Base-by-base conservation (phyloP, 1,140 invertebrate species). In the Propsilocerus akamusi region DNA sequence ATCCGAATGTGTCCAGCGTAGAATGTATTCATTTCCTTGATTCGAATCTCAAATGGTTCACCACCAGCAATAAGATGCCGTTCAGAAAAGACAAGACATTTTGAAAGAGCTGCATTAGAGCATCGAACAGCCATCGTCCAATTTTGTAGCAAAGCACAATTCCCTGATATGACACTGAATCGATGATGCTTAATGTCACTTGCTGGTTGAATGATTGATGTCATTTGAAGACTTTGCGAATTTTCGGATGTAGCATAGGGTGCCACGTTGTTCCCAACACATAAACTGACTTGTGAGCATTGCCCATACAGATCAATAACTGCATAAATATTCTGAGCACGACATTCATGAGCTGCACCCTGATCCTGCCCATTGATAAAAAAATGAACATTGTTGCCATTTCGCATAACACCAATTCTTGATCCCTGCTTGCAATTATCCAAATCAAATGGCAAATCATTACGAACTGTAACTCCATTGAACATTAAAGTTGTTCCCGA, bases 301-400 rank as follows among this genome's bases (percentile, higher is more conserved):
- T 91, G 88, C 5, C 91, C 92, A 62, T 95, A 95, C 11, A 96
- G 71, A 71, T 96, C 91, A 26, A 97, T 82, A 0, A 96, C 89
- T n/a, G 88, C 90, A 69, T 87, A 95, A 49, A 95, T 78, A 64
- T 83, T 83, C 46, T 75, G 63, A 32, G 89, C 83, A 28, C 91
- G 73, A 53, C 84, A 83, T 22, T 77, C 76, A 62, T 87, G 93
- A 0, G 90, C 91, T 8, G 76, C 70, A 4, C 91, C 91, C 71
- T 91, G 86, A 62, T 94, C 88, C 57, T 89, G 77, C 0, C 90
- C 90, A 64, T 97, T 84, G 26, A 91, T 70, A 66, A 83, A 96
- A 68, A 87, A 95, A 63, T 95, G 89, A 6, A 97, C 71, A 51
- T 75, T 84, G 64, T 95, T 88, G 0, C 77, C 69, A 56, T 85